phyloP scores from a whole-genome alignment of 2,113 vertebrate genomes.

The Strix uralensis region DNA sequence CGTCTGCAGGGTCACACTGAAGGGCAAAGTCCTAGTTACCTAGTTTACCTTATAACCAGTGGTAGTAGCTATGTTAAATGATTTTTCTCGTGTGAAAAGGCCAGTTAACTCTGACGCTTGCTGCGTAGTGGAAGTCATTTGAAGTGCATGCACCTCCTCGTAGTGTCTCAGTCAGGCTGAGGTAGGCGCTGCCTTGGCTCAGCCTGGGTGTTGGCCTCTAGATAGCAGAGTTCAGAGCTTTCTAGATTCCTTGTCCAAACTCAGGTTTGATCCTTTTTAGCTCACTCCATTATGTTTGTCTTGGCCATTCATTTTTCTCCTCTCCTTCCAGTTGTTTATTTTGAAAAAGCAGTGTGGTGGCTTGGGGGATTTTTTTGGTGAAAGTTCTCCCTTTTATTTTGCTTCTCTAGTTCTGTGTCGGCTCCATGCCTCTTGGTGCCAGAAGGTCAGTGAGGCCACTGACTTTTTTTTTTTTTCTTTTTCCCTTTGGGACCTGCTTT shows the following conservation, averaged over 20 bases:
- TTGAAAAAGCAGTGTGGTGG: not conserved
- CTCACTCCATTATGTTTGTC: not conserved
- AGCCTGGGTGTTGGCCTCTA: not conserved
- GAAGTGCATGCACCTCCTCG: too few relatives aligned
- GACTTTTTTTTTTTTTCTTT: not conserved
- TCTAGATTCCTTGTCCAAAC: not conserved
- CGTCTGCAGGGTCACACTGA: not conserved
- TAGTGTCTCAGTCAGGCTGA: not conserved
- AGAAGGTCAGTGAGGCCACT: not conserved
- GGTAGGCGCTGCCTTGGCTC: not conserved
- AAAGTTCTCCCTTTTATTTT: not conserved
- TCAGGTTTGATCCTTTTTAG: not conserved
- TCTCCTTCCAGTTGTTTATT: not conserved
- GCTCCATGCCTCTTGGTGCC: not conserved
- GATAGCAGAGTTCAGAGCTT: not conserved
- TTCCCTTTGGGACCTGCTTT: not conserved
- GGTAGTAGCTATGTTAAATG: not conserved
- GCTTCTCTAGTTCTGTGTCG: not conserved
- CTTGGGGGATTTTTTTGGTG: not conserved
- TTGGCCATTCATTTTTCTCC: not conserved
- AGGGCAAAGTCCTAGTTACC: not conserved
- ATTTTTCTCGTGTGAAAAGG: not conserved
- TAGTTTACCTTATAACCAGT: not conserved
- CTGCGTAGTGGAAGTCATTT: not conserved
- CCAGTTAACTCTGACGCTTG: not conserved